These are phyloP conservation scores for Engystomops pustulosus DNA, from an alignment of 2,113 vertebrate genomes.

Conservation along the genomic window DNA sequence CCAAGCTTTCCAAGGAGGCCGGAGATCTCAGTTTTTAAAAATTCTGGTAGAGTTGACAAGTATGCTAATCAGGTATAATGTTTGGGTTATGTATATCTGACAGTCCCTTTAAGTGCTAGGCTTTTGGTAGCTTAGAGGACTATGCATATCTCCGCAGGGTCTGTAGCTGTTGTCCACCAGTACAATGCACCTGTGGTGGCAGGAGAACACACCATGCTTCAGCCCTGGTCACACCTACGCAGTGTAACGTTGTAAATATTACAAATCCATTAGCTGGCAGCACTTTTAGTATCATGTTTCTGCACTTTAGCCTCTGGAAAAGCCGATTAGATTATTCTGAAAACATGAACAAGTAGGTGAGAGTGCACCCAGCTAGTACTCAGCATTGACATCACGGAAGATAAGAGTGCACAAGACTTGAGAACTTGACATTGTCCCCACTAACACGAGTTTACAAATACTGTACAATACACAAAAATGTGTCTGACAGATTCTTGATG, in stretches of 20 bases:
- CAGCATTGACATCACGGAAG: neutral
- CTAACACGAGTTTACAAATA: neutral
- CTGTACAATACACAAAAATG: no score
- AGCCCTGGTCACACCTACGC: no score
- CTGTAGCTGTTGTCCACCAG: neutral
- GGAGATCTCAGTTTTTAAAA: no score
- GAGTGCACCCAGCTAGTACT: neutral
- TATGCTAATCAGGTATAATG: no score
- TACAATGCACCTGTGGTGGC: neutral
- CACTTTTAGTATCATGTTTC: neutral
- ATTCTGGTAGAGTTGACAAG: no score
- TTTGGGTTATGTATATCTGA: no score
- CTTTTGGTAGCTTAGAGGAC: neutral
- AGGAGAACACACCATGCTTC: neutral
- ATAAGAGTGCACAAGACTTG: neutral
- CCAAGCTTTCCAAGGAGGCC: no score
- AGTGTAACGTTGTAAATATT: neutral
- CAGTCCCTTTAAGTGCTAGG: no score
- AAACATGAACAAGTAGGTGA: conserved; percentile 23
- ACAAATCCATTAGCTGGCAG: neutral
- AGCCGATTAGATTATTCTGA: neutral
- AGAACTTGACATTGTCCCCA: neutral
- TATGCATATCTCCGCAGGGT: neutral
- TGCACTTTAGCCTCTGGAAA: conserved; percentile 32
- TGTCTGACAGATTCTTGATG: no score